Evolutionary conservation across 2,113 vertebrate genomes (phyloP).

Genomic region (Lophura nycthemera): DNA sequence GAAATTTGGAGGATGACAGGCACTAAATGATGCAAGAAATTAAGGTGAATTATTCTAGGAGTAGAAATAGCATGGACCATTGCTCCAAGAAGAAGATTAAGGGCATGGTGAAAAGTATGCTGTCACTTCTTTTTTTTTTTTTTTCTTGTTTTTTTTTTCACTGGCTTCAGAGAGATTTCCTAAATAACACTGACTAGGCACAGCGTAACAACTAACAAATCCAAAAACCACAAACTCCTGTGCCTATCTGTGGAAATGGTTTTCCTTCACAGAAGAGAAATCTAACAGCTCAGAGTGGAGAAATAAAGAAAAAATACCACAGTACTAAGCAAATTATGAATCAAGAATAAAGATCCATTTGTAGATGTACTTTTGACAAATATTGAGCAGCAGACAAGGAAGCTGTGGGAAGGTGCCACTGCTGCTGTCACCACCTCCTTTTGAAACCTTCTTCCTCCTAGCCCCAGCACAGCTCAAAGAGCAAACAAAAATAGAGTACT

Average conservation of each 20-base stretch:
- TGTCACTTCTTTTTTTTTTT: not conserved
- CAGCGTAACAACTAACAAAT: not conserved
- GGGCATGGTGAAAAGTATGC: not conserved
- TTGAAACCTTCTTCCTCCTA: not conserved
- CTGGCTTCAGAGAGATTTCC: not conserved
- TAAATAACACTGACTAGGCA: not conserved
- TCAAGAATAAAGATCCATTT: not conserved
- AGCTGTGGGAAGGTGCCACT: not conserved
- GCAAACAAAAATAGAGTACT: not conserved
- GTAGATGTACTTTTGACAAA: not conserved
- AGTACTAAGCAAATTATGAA: not conserved
- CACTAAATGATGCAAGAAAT: accelerated
- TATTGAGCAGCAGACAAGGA: not conserved
- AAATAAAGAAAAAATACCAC: not conserved
- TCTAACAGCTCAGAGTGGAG: not conserved
- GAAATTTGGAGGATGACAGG: not conserved
- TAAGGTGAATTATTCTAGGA: not conserved
- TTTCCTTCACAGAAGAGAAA: not conserved
- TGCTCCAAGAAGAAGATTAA: not conserved
- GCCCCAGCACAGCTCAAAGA: not conserved
- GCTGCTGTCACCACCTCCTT: not conserved
- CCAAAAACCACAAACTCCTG: not conserved
- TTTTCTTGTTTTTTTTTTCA: not conserved
- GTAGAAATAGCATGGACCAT: not conserved
- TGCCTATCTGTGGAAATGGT: not conserved